Base-by-base conservation (phyloP, 2,113 vertebrate species). In the Cinclus mexicanus region DNA sequence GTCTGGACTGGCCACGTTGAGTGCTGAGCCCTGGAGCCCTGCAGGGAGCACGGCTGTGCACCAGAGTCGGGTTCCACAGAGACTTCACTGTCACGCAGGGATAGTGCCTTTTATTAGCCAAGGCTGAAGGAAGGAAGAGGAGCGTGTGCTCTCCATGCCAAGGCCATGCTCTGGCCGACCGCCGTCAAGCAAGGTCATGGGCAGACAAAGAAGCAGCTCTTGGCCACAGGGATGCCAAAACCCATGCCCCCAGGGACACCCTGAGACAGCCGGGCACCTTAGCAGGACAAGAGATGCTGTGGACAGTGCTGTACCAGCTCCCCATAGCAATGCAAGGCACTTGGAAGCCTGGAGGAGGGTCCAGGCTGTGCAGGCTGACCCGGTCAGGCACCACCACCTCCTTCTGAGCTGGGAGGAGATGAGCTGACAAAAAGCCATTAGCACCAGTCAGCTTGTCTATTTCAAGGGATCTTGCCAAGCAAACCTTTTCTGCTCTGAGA, bases 111-210 rank as follows among this genome's bases (percentile, higher is more conserved):
- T 93, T 90, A 64, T 95, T 72, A 93, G 75, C 74, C 1, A 1
- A 93, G 90, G 95, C 70, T 1, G 1, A 76, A 94, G 96, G 96
- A 97, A 96, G 96, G 95, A 97, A 96, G 46, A 64, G 85, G 61
- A 93, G 71, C 0, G 2, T 2, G 20, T 70, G 65, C 29, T 83
- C 82, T 6, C 64, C 35, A 67, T 3, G 0, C 75, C 95, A 94
- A 95, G 95, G 96, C 75, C 23, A 7, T 0, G 15, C 53, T 94
- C 87, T 69, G 78, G 87, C 95, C 0, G 2, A 67, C 15, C 0
- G 35, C 94, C 20, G 6, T 65, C 4, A 3, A 49, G 57, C 87
- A 85, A 87, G 88, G 94, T 87, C 68, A 6, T 2, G 2, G 89
- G 79, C 74, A 80, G 55, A 86, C 55, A 93, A 82, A 93, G 57